Evolutionary conservation across 2,113 vertebrate genomes (phyloP).

Genomic region (Galeopterus variegatus): DNA sequence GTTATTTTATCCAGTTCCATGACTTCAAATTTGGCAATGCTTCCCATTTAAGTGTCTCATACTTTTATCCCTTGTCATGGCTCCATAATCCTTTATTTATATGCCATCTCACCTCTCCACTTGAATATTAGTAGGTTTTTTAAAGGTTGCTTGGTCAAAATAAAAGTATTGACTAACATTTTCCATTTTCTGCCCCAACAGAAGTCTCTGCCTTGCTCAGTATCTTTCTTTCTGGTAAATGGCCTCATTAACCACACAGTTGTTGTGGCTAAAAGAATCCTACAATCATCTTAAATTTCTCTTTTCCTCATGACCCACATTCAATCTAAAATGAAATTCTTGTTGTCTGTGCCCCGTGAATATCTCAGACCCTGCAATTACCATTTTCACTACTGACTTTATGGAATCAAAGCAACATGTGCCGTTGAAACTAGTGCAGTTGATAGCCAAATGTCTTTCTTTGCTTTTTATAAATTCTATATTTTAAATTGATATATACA

Average conservation of each 20-base stretch:
- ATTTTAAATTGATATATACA: neutral
- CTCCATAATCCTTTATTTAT: neutral
- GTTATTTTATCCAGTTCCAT: neutral
- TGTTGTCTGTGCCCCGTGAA: neutral
- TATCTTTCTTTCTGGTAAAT: neutral
- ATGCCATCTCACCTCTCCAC: neutral
- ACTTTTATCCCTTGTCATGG: accelerated
- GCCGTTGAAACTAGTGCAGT: neutral
- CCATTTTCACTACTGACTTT: neutral
- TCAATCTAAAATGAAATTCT: neutral
- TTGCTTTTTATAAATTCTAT: neutral
- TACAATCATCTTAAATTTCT: neutral
- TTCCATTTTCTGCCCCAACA: accelerated
- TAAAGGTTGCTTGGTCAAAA: neutral
- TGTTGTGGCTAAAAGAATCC: neutral
- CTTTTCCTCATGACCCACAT: neutral
- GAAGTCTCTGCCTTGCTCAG: neutral
- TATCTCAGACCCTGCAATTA: neutral
- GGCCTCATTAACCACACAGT: accelerated
- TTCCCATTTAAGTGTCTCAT: neutral
- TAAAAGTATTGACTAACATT: neutral
- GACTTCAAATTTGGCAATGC: neutral
- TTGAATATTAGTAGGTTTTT: neutral
- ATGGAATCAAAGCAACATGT: neutral
- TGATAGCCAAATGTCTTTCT: neutral